Evolutionary conservation across 2,797 vertebrate genomes (phyloP).

Genomic region (Aeoliscus strigatus): DNA sequence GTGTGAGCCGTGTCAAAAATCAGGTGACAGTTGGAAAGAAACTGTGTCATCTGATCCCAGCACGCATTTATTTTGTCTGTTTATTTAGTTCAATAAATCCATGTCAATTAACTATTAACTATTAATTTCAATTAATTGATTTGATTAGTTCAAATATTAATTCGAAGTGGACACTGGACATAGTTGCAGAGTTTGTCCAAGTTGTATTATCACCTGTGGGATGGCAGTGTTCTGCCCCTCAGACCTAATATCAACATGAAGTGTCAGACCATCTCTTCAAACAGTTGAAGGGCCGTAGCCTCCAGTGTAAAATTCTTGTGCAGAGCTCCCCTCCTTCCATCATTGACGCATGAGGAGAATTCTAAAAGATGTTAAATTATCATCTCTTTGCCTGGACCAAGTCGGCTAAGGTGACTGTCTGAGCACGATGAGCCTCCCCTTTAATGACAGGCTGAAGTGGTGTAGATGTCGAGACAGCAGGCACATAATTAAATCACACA

Average conservation of each 20-base stretch:
- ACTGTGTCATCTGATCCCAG: too few species aligned
- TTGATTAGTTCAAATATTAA: too few species aligned
- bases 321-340: conserved; percentile 44
- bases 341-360: conserved; percentile 48
- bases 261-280: conserved; percentile 41
- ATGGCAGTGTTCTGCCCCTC: conserved; percentile 21
- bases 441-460: conserved; percentile 40
- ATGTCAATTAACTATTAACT: too few species aligned
- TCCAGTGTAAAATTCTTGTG: conserved; percentile 49
- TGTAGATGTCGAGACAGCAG: conserved; percentile 30
- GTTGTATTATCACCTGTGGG: conserved; percentile 2
- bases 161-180: too few species aligned
- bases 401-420: conserved; percentile 47
- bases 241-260: conserved; percentile 34
- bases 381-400: conserved; percentile 40
- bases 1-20: too few species aligned
- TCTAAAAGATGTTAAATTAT: conserved; percentile 45
- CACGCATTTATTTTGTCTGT: too few species aligned
- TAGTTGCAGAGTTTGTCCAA: too few species aligned
- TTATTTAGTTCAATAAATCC: too few species aligned
- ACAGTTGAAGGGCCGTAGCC: conserved; percentile 47
- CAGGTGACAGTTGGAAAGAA: too few species aligned
- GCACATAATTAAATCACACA: conserved; percentile 56
- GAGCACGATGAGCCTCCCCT: conserved; percentile 34
- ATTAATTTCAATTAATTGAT: too few species aligned